These are phyloP conservation scores for Elephantulus edwardii DNA, from an alignment of 2,113 vertebrate species.

Conservation along the genomic window DNA sequence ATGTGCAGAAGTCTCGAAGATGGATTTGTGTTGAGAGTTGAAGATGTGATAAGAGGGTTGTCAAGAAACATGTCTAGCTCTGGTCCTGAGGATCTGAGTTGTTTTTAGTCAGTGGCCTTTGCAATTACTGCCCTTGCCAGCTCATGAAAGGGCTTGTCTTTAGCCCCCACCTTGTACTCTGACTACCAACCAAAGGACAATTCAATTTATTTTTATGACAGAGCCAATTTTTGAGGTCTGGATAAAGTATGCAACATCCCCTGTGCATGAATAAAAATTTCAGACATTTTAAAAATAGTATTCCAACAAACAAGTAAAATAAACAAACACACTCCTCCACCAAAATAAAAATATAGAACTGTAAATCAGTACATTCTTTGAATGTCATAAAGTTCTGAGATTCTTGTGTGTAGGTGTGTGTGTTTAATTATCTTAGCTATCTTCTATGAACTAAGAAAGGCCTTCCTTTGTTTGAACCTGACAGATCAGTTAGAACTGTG, in stretches of 20 bases:
- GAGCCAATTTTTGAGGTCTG: constrained; percentile 36
- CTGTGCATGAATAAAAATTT: constrained; percentile 25
- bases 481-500: constrained; percentile 75
- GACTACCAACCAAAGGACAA: constrained; percentile 49
- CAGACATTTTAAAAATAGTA: neutral
- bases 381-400: constrained; percentile 25
- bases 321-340: neutral
- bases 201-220: constrained; percentile 71
- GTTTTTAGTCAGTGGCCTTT: constrained; percentile 67
- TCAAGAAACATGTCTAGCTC: constrained; percentile 27
- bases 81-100: constrained; percentile 33
- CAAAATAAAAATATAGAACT: neutral
- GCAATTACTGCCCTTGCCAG: constrained; percentile 63
- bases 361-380: neutral
- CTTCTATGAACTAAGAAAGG: constrained; percentile 60
- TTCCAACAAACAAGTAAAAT: constrained; percentile 40
- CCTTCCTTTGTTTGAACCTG: constrained; percentile 67
- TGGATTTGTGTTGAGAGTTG: neutral
- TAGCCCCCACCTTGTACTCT: neutral
- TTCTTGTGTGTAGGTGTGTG: neutral
- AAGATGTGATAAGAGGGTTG: constrained; percentile 45
- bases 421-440: constrained; percentile 46
- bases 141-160: constrained; percentile 50
- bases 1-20: constrained; percentile 39
- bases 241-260: neutral